Evolutionary conservation across 2,797 vertebrate species (phyloP).

Genomic region (Cynopterus sphinx): DNA sequence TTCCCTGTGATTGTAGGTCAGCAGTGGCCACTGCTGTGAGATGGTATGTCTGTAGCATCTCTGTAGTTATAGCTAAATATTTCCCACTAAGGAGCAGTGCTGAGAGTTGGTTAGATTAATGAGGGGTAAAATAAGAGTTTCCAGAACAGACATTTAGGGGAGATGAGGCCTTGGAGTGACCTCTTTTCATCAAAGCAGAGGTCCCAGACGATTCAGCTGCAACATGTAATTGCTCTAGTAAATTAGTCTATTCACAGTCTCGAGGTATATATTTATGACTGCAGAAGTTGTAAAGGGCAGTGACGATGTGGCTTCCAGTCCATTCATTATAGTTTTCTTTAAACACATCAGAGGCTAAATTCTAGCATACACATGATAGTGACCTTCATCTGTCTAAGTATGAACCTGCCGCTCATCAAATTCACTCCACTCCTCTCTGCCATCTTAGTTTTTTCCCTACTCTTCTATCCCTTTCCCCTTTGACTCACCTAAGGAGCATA

Average conservation of each 20-base stretch:
- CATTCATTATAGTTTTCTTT: conserved; percentile 41
- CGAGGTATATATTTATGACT: not conserved
- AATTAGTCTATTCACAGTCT: not conserved
- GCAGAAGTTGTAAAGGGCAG: not conserved
- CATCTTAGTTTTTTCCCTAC: not conserved
- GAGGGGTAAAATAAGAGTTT: not conserved
- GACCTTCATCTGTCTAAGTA: conserved; percentile 26
- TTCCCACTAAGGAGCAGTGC: not conserved
- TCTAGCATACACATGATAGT: not conserved
- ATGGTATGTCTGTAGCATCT: not conserved
- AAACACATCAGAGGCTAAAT: conserved; percentile 4
- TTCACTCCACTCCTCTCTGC: not conserved
- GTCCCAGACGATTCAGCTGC: not conserved
- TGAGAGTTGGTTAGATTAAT: not conserved
- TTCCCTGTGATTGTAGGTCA: not conserved
- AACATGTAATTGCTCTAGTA: not conserved
- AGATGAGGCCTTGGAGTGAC: not conserved
- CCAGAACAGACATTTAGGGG: not conserved
- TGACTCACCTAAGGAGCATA: not conserved
- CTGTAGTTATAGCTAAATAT: not conserved
- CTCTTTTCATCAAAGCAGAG: not conserved
- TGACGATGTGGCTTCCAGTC: not conserved
- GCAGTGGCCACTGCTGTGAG: rapidly evolving
- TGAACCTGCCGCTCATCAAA: conserved; percentile 28
- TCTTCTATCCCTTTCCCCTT: not conserved